Evolutionary conservation across 2,113 vertebrate genomes (phyloP).

Genomic region (mouse (Mus musculus)): GRCm39 chr16:67691501-67692000

Average conservation of each 20-base stretch:
- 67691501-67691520: not conserved
- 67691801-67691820: slow-evolving; percentile 73
- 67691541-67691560: not conserved
- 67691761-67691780: slow-evolving; percentile 76
- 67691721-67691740: slow-evolving; percentile 69
- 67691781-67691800: slow-evolving; percentile 80
- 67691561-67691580: slow-evolving; percentile 14
- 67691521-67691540: not conserved
- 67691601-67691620: slow-evolving; percentile 15
- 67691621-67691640: slow-evolving; percentile 53
- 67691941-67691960: not conserved
- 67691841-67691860: slow-evolving; percentile 70
- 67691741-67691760: slow-evolving; percentile 77
- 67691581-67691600: slow-evolving; percentile 8
- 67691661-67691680: slow-evolving; percentile 80
- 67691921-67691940: slow-evolving; percentile 3
- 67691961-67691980: not conserved
- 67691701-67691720: slow-evolving; percentile 76
- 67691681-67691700: slow-evolving; percentile 74
- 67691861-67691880: slow-evolving; percentile 61
- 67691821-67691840: slow-evolving; percentile 72
- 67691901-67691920: slow-evolving; percentile 21
- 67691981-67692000: not conserved
- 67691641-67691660: slow-evolving; percentile 72
- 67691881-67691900: not conserved